These are phyloP conservation scores for Ariopsis seemanni DNA, from an alignment of 2,113 vertebrate species.

Conservation along the genomic window DNA sequence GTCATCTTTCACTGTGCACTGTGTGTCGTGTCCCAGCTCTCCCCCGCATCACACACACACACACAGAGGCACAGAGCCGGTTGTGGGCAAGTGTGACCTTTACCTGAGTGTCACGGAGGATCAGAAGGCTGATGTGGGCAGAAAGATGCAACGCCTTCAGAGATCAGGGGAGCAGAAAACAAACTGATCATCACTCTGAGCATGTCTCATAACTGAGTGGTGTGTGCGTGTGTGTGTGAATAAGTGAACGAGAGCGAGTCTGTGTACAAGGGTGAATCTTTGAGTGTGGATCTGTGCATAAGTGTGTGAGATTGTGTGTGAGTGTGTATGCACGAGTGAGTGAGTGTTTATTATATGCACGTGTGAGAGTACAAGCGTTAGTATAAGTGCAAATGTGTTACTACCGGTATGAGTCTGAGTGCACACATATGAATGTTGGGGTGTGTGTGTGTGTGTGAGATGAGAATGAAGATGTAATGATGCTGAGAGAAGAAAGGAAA, in stretches of 20 bases:
- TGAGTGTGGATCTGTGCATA: neutral
- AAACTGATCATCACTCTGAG: neutral
- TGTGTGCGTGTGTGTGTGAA: neutral
- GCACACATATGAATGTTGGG: too few relatives aligned
- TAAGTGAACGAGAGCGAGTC: neutral
- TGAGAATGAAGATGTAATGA: neutral
- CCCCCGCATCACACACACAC: neutral
- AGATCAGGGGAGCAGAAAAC: conserved; percentile 2
- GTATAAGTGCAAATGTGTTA: neutral
- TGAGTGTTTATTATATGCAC: neutral
- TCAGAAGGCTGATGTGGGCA: neutral
- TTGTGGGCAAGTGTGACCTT: conserved; percentile 23
- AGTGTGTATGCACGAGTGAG: neutral
- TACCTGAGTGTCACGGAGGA: neutral
- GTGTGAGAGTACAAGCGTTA: neutral
- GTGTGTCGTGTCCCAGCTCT: neutral
- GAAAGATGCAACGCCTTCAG: neutral
- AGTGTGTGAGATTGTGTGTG: too few relatives aligned
- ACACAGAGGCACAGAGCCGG: neutral
- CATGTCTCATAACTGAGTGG: neutral
- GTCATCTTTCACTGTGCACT: conserved; percentile 1
- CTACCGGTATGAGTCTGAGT: neutral
- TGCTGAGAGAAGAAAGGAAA: neutral
- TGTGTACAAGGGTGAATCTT: neutral
- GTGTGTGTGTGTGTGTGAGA: neutral